Conservation (phyloP, 2,888 invertebrate species). For the Metalampra italica region DNA sequence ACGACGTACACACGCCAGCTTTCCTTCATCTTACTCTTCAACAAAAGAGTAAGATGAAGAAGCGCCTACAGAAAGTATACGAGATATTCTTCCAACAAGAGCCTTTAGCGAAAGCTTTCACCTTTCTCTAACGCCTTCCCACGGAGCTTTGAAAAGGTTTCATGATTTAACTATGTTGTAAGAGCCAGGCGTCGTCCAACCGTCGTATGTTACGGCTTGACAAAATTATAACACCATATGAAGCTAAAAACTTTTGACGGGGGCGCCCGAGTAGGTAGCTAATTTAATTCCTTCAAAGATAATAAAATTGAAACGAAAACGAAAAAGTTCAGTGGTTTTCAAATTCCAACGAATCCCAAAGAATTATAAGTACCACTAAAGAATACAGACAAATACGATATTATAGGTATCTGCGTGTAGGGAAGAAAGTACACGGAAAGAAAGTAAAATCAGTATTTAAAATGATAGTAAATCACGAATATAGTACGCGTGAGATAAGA, state of each 20-base stretch:
- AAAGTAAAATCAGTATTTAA: not conserved
- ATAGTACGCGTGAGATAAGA: constrained; percentile 8
- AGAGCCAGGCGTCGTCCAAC: not conserved
- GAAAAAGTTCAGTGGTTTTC: too few relatives aligned
- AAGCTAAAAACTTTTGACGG: too few relatives aligned
- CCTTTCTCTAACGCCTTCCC: constrained; percentile 1
- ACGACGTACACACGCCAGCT: not conserved
- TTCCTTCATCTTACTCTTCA: too few relatives aligned
- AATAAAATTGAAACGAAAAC: too few relatives aligned
- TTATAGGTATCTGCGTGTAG: too few relatives aligned
- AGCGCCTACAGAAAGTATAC: not conserved
- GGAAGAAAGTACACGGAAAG: not conserved
- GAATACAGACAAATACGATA: too few relatives aligned
- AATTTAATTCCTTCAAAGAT: too few relatives aligned
- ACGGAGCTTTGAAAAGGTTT: not conserved
- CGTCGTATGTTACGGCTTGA: too few relatives aligned
- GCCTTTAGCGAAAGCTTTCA: constrained; percentile 4
- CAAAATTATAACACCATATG: too few relatives aligned
- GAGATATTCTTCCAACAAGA: not conserved
- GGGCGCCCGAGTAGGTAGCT: too few relatives aligned
- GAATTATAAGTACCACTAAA: too few relatives aligned
- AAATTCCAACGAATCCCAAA: too few relatives aligned
- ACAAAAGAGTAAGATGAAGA: not conserved
- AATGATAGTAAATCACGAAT: not conserved
- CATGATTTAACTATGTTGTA: not conserved